These are phyloP conservation scores for Athetis lepigone DNA, from an alignment of 2,888 invertebrate genomes.

Conservation along the genomic window DNA sequence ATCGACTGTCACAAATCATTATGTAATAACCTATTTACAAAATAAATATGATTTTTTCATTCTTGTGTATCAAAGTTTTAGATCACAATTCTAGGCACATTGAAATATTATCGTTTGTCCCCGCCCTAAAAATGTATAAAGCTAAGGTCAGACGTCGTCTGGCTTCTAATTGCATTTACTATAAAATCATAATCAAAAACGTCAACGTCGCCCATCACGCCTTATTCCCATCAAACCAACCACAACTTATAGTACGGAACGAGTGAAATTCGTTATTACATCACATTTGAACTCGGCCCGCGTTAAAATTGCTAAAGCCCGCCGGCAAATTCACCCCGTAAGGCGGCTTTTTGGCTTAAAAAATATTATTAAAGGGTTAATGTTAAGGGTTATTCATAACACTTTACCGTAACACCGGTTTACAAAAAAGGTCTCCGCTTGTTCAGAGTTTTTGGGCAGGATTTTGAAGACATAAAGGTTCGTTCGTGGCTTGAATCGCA, in stretches of 20 bases:
- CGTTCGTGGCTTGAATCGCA: constrained; percentile 54
- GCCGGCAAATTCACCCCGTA: constrained; percentile 77
- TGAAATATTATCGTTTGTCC: no score
- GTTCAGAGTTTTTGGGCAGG: constrained; percentile 41
- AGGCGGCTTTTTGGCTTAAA: constrained; percentile 74
- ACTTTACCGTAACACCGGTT: constrained; percentile 65
- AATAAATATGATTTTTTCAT: no score
- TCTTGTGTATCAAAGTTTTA: no score
- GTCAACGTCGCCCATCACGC: constrained; percentile 19
- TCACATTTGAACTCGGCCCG: constrained; percentile 76
- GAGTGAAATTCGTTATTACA: constrained; percentile 85
- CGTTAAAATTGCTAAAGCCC: constrained; percentile 79
- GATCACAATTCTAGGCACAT: no score
- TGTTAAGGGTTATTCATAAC: constrained; percentile 65
- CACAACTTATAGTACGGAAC: constrained; percentile 67
- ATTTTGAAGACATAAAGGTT: constrained; percentile 56
- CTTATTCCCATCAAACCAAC: constrained; percentile 59
- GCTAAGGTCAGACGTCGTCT: not conserved
- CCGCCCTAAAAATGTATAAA: not conserved
- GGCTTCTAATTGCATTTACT: not conserved
- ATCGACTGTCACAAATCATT: no score
- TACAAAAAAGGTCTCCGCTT: constrained; percentile 57
- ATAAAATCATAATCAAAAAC: not conserved
- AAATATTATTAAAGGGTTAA: constrained; percentile 75
- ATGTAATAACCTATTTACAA: no score